A percentile compares a stretch with the other conserved stretches of the same genome.
phyloP scores from a whole-genome alignment of 2,888 invertebrate species.

The Coleophora deauratella region DNA sequence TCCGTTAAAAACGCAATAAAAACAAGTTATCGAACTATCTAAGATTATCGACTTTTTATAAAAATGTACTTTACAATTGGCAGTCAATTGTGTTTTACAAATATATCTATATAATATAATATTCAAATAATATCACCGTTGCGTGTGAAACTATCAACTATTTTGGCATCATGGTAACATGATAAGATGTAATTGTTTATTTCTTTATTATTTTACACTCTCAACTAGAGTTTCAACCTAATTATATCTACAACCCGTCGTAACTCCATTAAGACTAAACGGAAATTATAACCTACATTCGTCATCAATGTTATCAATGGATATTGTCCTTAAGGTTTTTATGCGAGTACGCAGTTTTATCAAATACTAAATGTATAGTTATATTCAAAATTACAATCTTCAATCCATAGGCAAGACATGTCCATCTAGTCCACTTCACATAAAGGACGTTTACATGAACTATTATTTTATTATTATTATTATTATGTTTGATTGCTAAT shows the following conservation, averaged over 20 bases:
- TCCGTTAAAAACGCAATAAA: conserved; percentile 53
- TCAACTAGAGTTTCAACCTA: conserved; percentile 47
- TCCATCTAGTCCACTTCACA: conserved; percentile 58
- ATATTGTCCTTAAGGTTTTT: conserved; percentile 73
- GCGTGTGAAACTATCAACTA: conserved; percentile 48
- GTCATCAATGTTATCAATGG: conserved; percentile 59
- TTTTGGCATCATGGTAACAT: conserved; percentile 50
- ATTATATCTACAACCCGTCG: conserved; percentile 61
- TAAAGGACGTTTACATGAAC: conserved; percentile 61
- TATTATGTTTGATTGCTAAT: conserved; percentile 40
- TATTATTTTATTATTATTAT: conserved; percentile 49
- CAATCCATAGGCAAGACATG: conserved; percentile 44
- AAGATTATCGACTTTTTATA: conserved; percentile 61
- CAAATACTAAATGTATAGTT: conserved; percentile 66
- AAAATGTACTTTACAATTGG: conserved; percentile 67
- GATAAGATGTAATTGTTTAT: conserved; percentile 17
- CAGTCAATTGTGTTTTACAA: conserved; percentile 67
- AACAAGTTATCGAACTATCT: conserved; percentile 65
- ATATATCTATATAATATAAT: conserved; percentile 41
- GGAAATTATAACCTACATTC: conserved; percentile 59
- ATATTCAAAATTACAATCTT: conserved; percentile 47
- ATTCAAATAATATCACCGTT: conserved; percentile 53
- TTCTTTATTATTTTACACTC: conserved; percentile 26
- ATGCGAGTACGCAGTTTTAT: conserved; percentile 70
- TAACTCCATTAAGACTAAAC: conserved; percentile 45